Evolutionary conservation across 2,888 invertebrate genomes (phyloP).

Genomic region (Heliconius erato): DNA sequence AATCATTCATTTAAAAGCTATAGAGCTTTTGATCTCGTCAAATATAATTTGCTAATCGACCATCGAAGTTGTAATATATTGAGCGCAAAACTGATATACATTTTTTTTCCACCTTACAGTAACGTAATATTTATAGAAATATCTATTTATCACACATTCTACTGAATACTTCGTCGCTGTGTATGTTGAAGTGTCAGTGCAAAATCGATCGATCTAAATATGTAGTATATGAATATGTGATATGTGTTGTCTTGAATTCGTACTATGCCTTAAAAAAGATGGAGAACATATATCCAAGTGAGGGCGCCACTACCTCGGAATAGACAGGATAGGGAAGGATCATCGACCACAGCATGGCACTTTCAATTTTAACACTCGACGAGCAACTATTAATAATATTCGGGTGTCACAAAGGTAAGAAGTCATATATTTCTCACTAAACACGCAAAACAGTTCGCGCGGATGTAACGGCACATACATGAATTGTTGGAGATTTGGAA

Average conservation of each 20-base stretch:
- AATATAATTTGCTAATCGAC: slow-evolving; percentile 45
- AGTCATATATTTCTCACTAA: slow-evolving; percentile 73
- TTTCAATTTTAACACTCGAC: slow-evolving; percentile 77
- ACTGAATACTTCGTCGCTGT: slow-evolving; percentile 62
- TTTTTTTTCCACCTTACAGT: slow-evolving; percentile 31
- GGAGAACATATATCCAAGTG: slow-evolving; percentile 42
- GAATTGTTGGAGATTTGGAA: slow-evolving; percentile 86
- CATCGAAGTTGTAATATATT: slow-evolving; percentile 79
- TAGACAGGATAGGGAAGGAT: slow-evolving; percentile 70
- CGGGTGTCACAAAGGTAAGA: slow-evolving; percentile 76
- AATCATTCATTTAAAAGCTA: neutral
- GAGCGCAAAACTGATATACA: slow-evolving; percentile 66
- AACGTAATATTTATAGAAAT: slow-evolving; percentile 39
- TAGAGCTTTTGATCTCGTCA: neutral
- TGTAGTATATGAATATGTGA: slow-evolving; percentile 69
- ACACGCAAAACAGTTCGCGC: slow-evolving; percentile 83
- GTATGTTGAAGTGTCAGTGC: slow-evolving; percentile 86
- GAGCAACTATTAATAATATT: slow-evolving; percentile 66
- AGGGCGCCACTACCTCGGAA: slow-evolving; percentile 46
- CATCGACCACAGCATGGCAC: slow-evolving; percentile 86
- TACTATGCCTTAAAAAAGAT: slow-evolving; percentile 35
- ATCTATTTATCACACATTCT: slow-evolving; percentile 53
- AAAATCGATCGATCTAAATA: slow-evolving; percentile 86
- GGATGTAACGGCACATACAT: slow-evolving; percentile 81
- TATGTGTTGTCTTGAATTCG: slow-evolving; percentile 62